Conservation (phyloP, 2,113 vertebrate genomes). For the Uria aalge region DNA sequence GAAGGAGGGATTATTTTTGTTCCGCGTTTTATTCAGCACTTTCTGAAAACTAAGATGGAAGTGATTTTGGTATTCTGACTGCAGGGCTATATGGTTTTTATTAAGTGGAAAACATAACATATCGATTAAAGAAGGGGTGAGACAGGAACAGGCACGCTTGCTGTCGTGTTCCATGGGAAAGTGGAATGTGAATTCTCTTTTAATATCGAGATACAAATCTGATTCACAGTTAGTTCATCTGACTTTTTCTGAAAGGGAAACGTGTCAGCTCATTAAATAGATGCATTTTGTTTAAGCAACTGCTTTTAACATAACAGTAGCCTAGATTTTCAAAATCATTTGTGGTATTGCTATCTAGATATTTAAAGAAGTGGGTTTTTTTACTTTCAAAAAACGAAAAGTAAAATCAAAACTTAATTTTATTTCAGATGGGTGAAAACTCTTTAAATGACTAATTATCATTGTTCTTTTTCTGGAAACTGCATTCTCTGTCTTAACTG, state of each 20-base stretch:
- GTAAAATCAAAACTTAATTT: background rate
- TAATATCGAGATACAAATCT: background rate
- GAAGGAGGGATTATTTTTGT: conserved; percentile 33
- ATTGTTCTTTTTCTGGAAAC: background rate
- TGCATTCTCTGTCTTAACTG: background rate
- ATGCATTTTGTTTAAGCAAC: background rate
- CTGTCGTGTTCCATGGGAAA: background rate
- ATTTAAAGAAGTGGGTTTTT: background rate
- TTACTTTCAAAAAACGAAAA: background rate
- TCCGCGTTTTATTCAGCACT: conserved; percentile 53
- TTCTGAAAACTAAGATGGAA: conserved; percentile 66
- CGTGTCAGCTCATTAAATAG: background rate
- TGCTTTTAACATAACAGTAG: background rate
- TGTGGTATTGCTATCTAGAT: background rate
- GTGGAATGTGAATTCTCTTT: conserved; percentile 24
- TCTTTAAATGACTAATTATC: background rate
- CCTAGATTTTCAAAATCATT: background rate
- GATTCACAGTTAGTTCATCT: background rate
- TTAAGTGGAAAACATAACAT: conserved; percentile 48
- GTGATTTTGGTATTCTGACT: conserved; percentile 51
- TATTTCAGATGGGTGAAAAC: background rate
- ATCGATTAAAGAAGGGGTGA: conserved; percentile 18
- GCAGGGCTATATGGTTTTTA: conserved; percentile 46
- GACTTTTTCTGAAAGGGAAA: background rate
- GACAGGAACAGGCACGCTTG: conserved; percentile 8